Evolutionary conservation across 2,113 vertebrate genomes (phyloP).

Genomic region (Lanius ludovicianus): DNA sequence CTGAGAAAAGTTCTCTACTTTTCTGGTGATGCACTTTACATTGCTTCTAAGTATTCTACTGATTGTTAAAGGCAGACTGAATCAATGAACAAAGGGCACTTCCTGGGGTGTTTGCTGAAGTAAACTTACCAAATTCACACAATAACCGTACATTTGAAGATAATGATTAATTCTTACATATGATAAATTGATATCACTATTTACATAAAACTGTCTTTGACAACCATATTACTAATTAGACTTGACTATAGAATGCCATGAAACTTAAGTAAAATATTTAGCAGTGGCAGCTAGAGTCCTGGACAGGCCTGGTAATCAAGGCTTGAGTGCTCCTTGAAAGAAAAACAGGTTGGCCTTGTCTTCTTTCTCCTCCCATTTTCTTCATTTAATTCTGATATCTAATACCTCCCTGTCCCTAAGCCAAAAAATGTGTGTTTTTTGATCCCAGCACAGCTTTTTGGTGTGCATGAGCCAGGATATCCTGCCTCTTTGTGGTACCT

Average conservation of each 20-base stretch:
- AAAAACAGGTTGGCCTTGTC: background rate
- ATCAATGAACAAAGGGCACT: background rate
- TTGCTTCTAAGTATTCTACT: background rate
- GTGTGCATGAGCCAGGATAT: background rate
- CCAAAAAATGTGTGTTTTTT: rapidly evolving
- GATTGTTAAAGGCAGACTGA: background rate
- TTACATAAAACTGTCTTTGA: background rate
- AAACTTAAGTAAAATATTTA: background rate
- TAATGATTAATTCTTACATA: background rate
- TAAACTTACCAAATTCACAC: background rate
- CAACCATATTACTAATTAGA: background rate
- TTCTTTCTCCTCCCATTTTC: background rate
- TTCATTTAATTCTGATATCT: background rate
- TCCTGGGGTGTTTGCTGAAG: background rate
- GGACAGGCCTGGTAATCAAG: background rate
- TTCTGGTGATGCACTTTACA: background rate
- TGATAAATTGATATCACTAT: background rate
- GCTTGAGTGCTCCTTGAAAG: background rate
- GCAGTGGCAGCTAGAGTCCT: background rate
- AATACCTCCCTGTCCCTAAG: rapidly evolving
- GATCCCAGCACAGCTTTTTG: background rate
- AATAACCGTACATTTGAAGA: rapidly evolving
- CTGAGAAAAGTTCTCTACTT: background rate
- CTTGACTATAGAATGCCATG: background rate
- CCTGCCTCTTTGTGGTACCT: background rate